These are phyloP conservation scores for Limnothrissa miodon DNA, from an alignment of 2,113 vertebrate species.

Conservation along the genomic window DNA sequence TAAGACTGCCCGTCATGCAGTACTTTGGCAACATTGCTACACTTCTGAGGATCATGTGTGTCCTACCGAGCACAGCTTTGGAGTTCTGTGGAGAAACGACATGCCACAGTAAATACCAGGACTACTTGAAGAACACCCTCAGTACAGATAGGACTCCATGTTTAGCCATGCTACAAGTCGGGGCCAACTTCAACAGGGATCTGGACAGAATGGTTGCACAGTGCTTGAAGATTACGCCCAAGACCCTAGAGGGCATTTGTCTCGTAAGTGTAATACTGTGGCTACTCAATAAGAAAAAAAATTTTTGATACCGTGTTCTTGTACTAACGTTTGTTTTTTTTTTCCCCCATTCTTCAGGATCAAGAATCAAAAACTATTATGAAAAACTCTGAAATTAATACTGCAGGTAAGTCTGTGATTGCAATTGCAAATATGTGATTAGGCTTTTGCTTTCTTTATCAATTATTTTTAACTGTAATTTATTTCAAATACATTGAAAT, in stretches of 20 bases:
- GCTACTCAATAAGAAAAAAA: neutral
- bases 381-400: constrained; percentile 62
- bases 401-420: constrained; percentile 61
- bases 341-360: constrained; percentile 55
- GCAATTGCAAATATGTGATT: neutral
- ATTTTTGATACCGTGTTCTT: neutral
- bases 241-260: constrained; percentile 74
- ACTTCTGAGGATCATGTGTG: constrained; percentile 85
- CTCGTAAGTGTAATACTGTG: constrained; percentile 59
- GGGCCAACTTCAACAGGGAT: constrained; percentile 72
- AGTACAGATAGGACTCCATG: constrained; percentile 79
- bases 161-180: constrained; percentile 81
- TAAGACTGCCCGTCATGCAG: constrained; percentile 89
- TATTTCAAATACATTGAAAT: too few species aligned
- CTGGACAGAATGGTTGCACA: constrained; percentile 75
- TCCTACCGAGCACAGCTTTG: constrained; percentile 86
- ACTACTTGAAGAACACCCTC: constrained; percentile 81
- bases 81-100: constrained; percentile 83
- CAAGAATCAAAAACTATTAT: constrained; percentile 71
- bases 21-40: constrained; percentile 92
- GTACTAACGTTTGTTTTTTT: neutral
- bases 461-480: too few species aligned
- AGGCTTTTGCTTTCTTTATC: too few species aligned
- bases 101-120: constrained; percentile 81
- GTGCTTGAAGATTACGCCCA: constrained; percentile 75